Evolutionary conservation across 2,113 vertebrate genomes (phyloP).

Genomic region (Scomber scombrus): DNA sequence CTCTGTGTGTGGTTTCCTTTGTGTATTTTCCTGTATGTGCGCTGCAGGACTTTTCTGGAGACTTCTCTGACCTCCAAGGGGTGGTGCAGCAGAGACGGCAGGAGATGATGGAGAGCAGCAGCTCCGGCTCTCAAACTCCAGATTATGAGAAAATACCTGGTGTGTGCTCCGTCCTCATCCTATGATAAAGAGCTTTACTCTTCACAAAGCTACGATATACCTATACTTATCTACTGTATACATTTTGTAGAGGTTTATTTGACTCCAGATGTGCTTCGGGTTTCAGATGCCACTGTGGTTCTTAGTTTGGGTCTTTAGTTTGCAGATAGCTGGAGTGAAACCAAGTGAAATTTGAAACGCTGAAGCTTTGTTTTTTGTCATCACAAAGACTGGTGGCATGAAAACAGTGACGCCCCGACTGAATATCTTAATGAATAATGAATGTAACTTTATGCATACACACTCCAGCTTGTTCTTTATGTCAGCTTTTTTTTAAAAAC

Average conservation of each 20-base stretch:
- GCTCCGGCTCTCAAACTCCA: conserved; percentile 93
- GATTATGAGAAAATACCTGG: conserved; percentile 91
- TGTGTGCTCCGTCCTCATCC: conserved; percentile 60
- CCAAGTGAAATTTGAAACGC: conserved; percentile 33
- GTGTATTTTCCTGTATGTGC: conserved; percentile 16
- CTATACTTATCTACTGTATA: not conserved
- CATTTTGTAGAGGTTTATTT: not conserved
- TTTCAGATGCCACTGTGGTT: conserved; percentile 33
- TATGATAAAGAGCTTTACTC: not conserved
- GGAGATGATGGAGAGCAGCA: conserved; percentile 92
- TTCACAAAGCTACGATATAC: not conserved
- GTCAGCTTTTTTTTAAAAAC: not conserved
- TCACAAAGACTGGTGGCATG: not conserved
- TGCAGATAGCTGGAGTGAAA: conserved; percentile 36
- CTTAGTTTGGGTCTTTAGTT: conserved; percentile 1
- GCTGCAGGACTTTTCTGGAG: conserved; percentile 88
- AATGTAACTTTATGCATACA: not conserved
- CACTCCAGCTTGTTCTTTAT: not conserved
- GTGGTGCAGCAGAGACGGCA: conserved; percentile 86
- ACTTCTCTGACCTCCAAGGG: conserved; percentile 90
- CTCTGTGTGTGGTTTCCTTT: conserved; percentile 25
- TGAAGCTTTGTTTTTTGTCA: conserved; percentile 26
- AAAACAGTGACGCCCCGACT: not conserved
- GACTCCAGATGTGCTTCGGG: not conserved
- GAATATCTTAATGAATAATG: not conserved